These are phyloP conservation scores for Heloderma charlesbogerti DNA, from an alignment of 2,113 vertebrate species.

Conservation along the genomic window DNA sequence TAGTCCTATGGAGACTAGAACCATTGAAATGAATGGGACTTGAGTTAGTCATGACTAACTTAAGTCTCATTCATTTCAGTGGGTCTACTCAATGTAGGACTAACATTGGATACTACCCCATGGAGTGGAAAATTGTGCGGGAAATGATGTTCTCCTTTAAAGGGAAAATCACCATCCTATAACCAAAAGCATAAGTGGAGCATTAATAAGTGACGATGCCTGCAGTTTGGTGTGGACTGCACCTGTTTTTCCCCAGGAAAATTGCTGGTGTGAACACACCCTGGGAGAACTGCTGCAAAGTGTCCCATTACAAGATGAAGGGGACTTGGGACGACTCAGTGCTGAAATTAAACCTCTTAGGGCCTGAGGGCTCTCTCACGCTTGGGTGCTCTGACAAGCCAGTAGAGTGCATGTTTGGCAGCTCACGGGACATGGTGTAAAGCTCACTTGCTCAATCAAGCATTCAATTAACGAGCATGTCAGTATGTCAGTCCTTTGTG, in stretches of 20 bases:
- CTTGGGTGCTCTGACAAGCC: slow-evolving; percentile 46
- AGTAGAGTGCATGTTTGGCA: slow-evolving; percentile 65
- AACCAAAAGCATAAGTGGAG: not conserved
- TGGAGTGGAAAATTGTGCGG: too few relatives aligned
- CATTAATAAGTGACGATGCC: not conserved
- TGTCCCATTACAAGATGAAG: not conserved
- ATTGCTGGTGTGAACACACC: too few relatives aligned
- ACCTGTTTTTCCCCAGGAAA: not conserved
- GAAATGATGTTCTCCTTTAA: not conserved
- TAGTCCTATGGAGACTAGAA: too few relatives aligned
- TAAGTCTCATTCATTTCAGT: too few relatives aligned
- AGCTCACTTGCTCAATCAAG: slow-evolving; percentile 69
- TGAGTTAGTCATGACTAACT: too few relatives aligned
- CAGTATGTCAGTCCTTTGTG: slow-evolving; percentile 64
- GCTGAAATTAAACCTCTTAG: not conserved
- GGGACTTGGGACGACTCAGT: not conserved
- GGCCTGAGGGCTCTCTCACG: not conserved
- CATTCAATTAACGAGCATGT: slow-evolving; percentile 69
- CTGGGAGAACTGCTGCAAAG: too few relatives aligned
- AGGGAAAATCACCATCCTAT: not conserved
- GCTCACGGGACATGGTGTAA: slow-evolving; percentile 42
- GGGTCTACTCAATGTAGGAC: too few relatives aligned
- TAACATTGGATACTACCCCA: too few relatives aligned
- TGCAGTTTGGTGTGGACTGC: not conserved
- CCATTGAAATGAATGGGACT: too few relatives aligned